Evolutionary conservation across 2,113 vertebrate genomes (phyloP).

Genomic region (Nerophis ophidion): DNA sequence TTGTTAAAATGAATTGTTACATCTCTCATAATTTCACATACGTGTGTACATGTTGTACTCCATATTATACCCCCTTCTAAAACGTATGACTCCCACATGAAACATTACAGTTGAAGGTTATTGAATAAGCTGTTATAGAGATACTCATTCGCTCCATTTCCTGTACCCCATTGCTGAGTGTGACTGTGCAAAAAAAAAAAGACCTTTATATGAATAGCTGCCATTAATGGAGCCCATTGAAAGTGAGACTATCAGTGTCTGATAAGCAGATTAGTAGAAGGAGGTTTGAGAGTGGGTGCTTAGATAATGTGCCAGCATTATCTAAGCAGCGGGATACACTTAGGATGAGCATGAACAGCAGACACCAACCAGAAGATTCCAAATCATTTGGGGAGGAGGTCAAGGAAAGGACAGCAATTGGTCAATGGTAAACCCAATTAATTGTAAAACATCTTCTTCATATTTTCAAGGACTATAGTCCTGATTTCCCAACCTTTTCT

Average conservation of each 20-base stretch:
- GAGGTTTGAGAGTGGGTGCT: constrained; percentile 20
- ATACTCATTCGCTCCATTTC: constrained; percentile 15
- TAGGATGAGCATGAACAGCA: constrained; percentile 51
- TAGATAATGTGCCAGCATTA: constrained; percentile 45
- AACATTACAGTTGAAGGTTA: neutral
- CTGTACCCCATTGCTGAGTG: constrained; percentile 13
- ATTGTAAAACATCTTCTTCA: no score
- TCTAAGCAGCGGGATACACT: constrained; percentile 33
- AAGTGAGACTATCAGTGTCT: constrained; percentile 40
- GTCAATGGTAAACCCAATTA: no score
- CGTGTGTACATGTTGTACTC: no score
- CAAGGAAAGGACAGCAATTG: constrained; percentile 26
- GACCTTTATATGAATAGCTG: constrained; percentile 43
- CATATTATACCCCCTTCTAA: no score
- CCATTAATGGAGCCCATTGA: constrained; percentile 52
- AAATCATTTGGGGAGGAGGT: constrained; percentile 48
- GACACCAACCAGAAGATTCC: constrained; percentile 44
- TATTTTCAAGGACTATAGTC: no score
- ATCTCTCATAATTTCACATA: no score
- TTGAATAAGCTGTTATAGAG: neutral
- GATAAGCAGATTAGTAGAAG: constrained; percentile 55
- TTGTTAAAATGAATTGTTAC: no score
- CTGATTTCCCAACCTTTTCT: no score
- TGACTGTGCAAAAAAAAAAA: constrained; percentile 28
- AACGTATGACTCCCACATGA: neutral